These are phyloP conservation scores for Helicoverpa zea DNA, from an alignment of 1,140 invertebrate genomes.

Conservation along the genomic window DNA sequence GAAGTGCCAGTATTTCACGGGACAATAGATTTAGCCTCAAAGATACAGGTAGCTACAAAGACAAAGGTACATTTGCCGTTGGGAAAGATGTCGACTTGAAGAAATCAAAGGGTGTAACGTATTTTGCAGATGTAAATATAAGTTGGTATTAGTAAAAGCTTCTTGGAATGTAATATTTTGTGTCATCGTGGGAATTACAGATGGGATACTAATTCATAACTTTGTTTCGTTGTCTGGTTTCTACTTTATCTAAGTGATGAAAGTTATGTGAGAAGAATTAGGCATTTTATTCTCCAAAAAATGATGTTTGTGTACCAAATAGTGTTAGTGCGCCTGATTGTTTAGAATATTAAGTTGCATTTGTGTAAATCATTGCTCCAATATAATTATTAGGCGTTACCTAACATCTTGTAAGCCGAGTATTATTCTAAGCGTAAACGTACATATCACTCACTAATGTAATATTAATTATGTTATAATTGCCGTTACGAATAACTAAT, in stretches of 20 bases:
- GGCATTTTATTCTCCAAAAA: neutral
- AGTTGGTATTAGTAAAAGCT: conserved; percentile 30
- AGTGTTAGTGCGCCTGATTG: neutral
- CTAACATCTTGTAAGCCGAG: neutral
- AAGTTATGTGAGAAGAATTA: neutral
- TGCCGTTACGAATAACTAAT: too few species aligned
- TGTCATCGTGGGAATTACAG: conserved; percentile 33
- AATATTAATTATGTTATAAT: too few species aligned
- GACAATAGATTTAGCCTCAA: conserved; percentile 29
- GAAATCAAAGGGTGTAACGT: conserved; percentile 11
- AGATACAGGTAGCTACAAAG: conserved; percentile 30
- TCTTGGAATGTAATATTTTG: conserved; percentile 29
- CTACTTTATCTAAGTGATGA: neutral
- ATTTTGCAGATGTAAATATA: conserved; percentile 23
- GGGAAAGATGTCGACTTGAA: neutral
- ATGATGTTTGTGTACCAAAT: neutral
- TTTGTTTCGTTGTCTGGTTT: neutral
- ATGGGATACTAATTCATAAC: conserved; percentile 7
- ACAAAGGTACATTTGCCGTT: conserved; percentile 9
- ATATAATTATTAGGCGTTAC: conserved; percentile 27
- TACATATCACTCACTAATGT: neutral
- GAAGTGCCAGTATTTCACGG: neutral
- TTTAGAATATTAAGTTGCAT: neutral
- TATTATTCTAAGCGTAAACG: neutral
- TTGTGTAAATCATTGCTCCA: conserved; percentile 11